A percentile compares a stretch with the other conserved stretches of the same genome.
Conservation (phyloP, 2,888 invertebrate species). For the Gari tellinella region DNA sequence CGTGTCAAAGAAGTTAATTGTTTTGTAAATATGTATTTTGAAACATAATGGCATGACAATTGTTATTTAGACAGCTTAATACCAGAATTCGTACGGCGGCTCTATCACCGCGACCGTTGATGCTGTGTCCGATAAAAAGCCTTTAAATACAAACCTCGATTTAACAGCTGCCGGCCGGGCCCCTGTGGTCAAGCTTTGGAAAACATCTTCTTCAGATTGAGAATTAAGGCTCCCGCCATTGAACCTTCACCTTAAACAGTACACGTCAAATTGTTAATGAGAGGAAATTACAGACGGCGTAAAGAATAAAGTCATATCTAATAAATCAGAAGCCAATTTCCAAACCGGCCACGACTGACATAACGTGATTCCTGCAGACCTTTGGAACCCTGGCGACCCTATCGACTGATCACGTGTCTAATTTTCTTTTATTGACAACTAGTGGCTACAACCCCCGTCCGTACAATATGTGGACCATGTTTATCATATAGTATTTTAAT, state of each 20-base stretch:
- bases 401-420: constrained; percentile 39
- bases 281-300: constrained; percentile 38
- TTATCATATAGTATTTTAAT: no score
- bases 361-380: constrained; percentile 46
- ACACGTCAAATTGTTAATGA: constrained; percentile 31
- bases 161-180: constrained; percentile 40
- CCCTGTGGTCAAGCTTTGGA: constrained; percentile 41
- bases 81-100: constrained; percentile 31
- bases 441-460: no score
- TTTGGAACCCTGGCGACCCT: constrained; percentile 22
- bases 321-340: constrained; percentile 41
- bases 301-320: constrained; percentile 39
- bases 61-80: constrained; percentile 47
- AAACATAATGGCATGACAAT: constrained; percentile 38
- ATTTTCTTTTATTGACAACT: constrained; percentile 37
- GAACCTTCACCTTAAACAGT: constrained; percentile 43
- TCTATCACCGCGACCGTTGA: constrained; percentile 21
- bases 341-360: constrained; percentile 35
- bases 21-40: constrained; percentile 59
- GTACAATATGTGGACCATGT: no score
- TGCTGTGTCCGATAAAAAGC: constrained; percentile 42
- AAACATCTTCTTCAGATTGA: constrained; percentile 14
- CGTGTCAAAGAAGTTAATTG: constrained; percentile 56
- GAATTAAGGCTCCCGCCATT: constrained; percentile 22
- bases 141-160: constrained; percentile 36